A percentile compares a stretch with the other conserved stretches of the same genome.
These are phyloP conservation scores for Pimephales promelas DNA, from an alignment of 2,113 vertebrate species.

Conservation along the genomic window DNA sequence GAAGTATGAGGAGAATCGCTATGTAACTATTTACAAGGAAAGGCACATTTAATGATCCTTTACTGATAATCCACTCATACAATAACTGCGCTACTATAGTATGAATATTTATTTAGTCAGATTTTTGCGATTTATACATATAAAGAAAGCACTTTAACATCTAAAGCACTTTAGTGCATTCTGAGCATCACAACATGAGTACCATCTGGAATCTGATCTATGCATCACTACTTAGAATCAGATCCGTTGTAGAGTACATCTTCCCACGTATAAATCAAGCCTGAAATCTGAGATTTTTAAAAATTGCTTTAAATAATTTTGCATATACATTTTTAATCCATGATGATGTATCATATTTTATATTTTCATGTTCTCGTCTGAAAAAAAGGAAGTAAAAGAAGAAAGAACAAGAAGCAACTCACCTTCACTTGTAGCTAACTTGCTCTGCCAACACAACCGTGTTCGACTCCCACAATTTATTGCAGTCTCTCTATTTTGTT, in stretches of 20 bases:
- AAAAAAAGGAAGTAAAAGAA: not conserved
- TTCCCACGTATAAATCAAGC: not conserved
- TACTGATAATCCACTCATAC: not conserved
- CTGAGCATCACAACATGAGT: not conserved
- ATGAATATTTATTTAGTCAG: not conserved
- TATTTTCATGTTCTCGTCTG: not conserved
- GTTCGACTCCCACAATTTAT: conserved; percentile 36
- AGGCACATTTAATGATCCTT: not conserved
- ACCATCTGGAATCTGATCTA: not conserved
- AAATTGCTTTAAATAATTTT: not conserved
- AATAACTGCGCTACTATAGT: not conserved
- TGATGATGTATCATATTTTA: not conserved
- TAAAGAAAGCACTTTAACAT: conserved; percentile 12
- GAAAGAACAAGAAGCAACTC: conserved; percentile 28
- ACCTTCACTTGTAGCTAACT: conserved; percentile 39
- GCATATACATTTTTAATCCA: not conserved
- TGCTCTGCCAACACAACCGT: not conserved
- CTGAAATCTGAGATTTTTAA: not conserved
- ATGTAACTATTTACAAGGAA: not conserved
- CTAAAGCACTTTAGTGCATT: not conserved
- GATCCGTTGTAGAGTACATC: not conserved
- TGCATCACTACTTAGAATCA: not conserved
- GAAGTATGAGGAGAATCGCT: not conserved
- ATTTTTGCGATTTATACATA: not conserved
- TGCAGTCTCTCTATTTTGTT: conserved; percentile 41